A percentile compares a stretch with the other conserved stretches of the same genome.
These are phyloP conservation scores for Toxonevra muliebris DNA, from an alignment of 2,888 invertebrate genomes.

Conservation along the genomic window DNA sequence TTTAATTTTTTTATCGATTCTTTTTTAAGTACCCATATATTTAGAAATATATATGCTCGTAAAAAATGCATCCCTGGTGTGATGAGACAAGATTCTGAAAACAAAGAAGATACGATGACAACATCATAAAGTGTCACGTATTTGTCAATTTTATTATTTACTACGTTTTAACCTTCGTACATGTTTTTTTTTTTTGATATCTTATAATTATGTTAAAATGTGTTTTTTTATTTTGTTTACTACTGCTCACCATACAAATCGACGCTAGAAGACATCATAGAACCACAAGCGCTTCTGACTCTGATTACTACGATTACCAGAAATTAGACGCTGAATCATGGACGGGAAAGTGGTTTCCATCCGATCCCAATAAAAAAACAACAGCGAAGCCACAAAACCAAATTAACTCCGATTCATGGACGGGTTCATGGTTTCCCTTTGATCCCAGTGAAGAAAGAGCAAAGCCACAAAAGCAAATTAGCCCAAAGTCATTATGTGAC, in stretches of 20 bases:
- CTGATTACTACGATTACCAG: no score
- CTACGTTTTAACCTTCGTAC: conserved; percentile 38
- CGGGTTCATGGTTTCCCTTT: conserved; percentile 46
- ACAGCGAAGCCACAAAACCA: conserved; percentile 13
- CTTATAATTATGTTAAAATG: conserved; percentile 41
- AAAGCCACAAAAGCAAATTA: conserved; percentile 10
- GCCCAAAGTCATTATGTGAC: conserved; percentile 67
- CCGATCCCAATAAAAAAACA: conserved; percentile 23
- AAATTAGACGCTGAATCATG: conserved; percentile 54
- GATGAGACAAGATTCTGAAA: no score
- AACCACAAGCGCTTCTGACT: neutral
- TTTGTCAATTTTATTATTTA: no score
- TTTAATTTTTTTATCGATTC: no score
- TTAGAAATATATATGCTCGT: no score
- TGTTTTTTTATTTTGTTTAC: conserved; percentile 18
- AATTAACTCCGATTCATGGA: conserved; percentile 33
- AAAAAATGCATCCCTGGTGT: no score
- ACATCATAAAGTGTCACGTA: neutral
- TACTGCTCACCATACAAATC: conserved; percentile 23
- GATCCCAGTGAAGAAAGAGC: conserved; percentile 30
- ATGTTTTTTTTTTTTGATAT: conserved; percentile 42
- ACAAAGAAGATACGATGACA: no score
- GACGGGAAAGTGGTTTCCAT: conserved; percentile 64
- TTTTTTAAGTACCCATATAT: no score
- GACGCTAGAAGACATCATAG: conserved; percentile 25